These are phyloP conservation scores for Deilephila elpenor DNA, from an alignment of 2,888 invertebrate genomes.

Conservation along the genomic window DNA sequence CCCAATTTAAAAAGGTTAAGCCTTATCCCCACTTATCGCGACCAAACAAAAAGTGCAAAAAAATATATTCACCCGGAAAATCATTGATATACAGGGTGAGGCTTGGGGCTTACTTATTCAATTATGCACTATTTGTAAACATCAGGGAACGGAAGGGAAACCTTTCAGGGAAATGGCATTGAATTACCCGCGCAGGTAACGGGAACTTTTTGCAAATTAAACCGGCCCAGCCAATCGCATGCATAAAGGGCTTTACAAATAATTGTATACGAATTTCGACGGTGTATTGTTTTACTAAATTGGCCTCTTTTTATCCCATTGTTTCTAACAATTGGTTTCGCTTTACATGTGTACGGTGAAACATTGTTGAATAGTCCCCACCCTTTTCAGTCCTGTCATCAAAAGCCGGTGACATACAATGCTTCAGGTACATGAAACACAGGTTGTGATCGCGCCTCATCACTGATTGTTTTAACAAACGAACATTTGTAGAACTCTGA, in stretches of 20 bases:
- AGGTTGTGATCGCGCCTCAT: too few relatives aligned
- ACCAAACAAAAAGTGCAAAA: background rate
- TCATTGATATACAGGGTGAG: background rate
- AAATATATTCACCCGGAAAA: slow-evolving; percentile 10
- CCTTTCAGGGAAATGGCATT: slow-evolving; percentile 31
- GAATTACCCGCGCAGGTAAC: slow-evolving; percentile 28
- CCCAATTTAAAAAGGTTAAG: background rate
- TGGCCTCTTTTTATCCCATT: background rate
- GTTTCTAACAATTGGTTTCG: background rate
- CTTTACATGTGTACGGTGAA: background rate
- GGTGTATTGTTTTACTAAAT: background rate
- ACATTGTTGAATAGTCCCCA: too few relatives aligned
- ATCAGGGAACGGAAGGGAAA: slow-evolving; percentile 25
- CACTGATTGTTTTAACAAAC: too few relatives aligned
- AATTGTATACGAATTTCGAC: slow-evolving; percentile 17
- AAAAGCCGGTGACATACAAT: too few relatives aligned
- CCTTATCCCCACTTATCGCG: background rate
- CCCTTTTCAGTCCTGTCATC: too few relatives aligned
- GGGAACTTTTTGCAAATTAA: slow-evolving; percentile 24
- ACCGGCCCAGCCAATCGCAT: slow-evolving; percentile 13
- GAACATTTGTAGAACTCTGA: too few relatives aligned
- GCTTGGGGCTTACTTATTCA: slow-evolving; percentile 11
- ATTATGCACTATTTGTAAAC: slow-evolving; percentile 33
- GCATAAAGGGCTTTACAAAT: slow-evolving; percentile 16
- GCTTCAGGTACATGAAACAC: too few relatives aligned